Evolutionary conservation across 2,797 vertebrate genomes (phyloP).

Genomic region (Carapus acus): DNA sequence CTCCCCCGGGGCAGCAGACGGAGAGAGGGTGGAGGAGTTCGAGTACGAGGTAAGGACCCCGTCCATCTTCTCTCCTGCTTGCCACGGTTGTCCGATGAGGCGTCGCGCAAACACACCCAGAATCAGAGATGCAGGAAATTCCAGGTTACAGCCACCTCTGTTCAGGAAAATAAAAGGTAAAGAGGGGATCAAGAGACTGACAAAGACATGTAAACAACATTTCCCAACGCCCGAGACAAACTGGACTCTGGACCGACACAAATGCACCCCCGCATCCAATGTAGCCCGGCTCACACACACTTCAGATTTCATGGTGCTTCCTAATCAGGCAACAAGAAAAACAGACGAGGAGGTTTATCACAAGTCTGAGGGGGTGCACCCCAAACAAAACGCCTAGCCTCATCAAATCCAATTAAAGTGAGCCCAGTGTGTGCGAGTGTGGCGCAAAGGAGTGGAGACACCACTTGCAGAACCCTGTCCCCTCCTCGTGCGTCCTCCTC

Average conservation of each 20-base stretch:
- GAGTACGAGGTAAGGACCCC: conserved; percentile 88
- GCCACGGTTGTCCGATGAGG: no score
- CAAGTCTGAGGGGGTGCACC: conserved; percentile 11
- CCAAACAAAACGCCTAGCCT: background rate
- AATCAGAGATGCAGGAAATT: no score
- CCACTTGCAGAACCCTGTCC: conserved; percentile 1
- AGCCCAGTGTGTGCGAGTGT: conserved; percentile 9
- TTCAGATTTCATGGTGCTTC: conserved; percentile 37
- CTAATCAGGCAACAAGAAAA: conserved; percentile 10
- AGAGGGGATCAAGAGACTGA: no score
- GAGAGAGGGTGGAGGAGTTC: conserved; percentile 88
- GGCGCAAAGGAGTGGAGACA: conserved; percentile 10
- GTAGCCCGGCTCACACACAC: background rate
- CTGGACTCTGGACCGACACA: no score
- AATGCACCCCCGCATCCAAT: conserved; percentile 10
- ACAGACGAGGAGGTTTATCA: conserved; percentile 30
- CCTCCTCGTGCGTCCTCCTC: conserved; percentile 12
- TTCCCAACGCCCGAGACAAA: no score
- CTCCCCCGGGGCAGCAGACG: conserved; percentile 82
- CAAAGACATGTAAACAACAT: no score
- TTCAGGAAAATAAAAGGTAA: no score
- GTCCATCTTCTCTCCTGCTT: background rate
- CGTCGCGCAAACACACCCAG: no score
- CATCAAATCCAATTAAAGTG: conserved; percentile 37
- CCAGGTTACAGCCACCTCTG: no score